Evolutionary conservation across 2,113 vertebrate species (phyloP), one percentile per base, ranked within the genome.

Genomic region (Plestiodon gilberti): DNA sequence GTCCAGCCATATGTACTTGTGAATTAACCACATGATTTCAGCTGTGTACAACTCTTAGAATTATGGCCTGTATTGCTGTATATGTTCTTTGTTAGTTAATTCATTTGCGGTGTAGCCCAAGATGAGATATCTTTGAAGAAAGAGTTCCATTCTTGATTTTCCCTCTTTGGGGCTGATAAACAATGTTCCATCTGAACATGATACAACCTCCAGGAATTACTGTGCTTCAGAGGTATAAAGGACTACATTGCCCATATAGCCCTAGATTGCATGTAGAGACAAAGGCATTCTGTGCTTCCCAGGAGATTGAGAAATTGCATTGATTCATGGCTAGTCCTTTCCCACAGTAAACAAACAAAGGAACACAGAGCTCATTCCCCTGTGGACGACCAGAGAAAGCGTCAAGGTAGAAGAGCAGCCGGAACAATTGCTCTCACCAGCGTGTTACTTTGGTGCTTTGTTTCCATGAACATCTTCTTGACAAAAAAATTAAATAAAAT

Each of bases 321-420:
- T 71, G 77, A 79, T 73, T 79, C 77, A 48, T 80, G 76, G 15
- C 77, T 62, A 48, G 38, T 25, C 52, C 64, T 80, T 86, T 86
- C 77, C 55, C 77, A 73, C 28, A 80, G 64, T 73, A 79, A 86
- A 80, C 64, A 78, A 85, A 69, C 48, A 79, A 80, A 86, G 84
- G 7, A 71, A 86, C 28, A 43, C 57, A 35, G 18, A 71, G 25
- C 65, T 70, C 48, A 85, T 61, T 70, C 35, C 77, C 28, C 40
- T 38, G 78, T 25, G 57, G 65, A 79, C 11, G 15, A 61, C 28
- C n/a, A n/a, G 38, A 33, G 38, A 64, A 74, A 62, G 67, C 23
- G 11, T 79, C 65, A 77, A 79, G 52, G 55, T 25, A 61, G 77
- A n/a, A 25, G 28, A 79, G 38, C 52, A 71, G 65, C 33, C 79